Base-by-base conservation (phyloP, 2,888 invertebrate genomes). In the Drosophila greeni region DNA sequence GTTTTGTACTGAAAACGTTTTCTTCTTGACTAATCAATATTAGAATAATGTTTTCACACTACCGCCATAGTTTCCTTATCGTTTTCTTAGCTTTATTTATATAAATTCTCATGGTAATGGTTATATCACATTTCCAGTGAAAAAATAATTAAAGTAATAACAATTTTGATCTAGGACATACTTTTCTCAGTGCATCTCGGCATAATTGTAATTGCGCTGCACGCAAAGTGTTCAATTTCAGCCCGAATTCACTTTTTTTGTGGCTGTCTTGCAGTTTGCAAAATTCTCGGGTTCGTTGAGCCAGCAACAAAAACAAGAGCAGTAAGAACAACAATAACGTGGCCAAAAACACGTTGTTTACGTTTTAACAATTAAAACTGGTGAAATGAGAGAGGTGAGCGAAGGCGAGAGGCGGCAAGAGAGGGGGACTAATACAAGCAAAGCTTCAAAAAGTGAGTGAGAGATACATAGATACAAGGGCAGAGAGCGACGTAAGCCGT, bases 291-390 rank as follows among this genome's bases (percentile, higher is more conserved):
- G 70, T 70, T 70, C 70, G 65, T 66, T 66, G 70, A 45, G 66
- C 65, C 61, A 59, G 23, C 37, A 59, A 53, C 42, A 45, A 29
- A 36, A 34, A 34, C 18, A 39, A 64, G 20, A 45, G 29, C 14
- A 31, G 2, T 45, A 12, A 45, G 11, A 55, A 55, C 29, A 60
- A 57, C 26, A 34, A 18, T 29, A 56, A 40, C 53, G 40, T 39
- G 51, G 57, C 42, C 40, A 31, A 59, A 53, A 75, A 81, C 79
- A 82, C 72, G 84, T 84, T 79, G 79, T 79, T 79, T 79, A 79
- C 82, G 70, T 79, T 84, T 79, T 64, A 49, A 56, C 82, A 76
- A 74, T 72, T 61, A 67, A 69, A 78, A 47, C 66, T 74, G 54
- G 62, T 55, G 61, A 83, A 75, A 67, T 52, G 57, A 53, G 31